Percentiles rank a stretch among this genome's conserved stretches.
These are phyloP conservation scores for Nymphalis io DNA, from an alignment of 1,140 invertebrate species.

Conservation along the genomic window DNA sequence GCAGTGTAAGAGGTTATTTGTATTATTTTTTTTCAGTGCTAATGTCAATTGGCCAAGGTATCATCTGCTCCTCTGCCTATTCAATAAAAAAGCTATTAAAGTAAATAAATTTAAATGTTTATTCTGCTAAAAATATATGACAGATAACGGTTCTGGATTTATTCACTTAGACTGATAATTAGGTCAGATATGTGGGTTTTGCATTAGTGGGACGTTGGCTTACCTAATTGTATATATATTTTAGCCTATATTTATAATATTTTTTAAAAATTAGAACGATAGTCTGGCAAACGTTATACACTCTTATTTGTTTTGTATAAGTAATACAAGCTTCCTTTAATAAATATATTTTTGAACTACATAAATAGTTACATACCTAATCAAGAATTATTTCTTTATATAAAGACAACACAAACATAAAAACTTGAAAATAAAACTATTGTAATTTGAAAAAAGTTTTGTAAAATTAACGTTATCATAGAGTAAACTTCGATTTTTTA, in stretches of 20 bases:
- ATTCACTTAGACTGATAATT: slow-evolving; percentile 27
- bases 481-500: neutral
- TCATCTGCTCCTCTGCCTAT: too few relatives aligned
- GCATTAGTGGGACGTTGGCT: slow-evolving; percentile 6
- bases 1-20: too few relatives aligned
- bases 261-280: slow-evolving; percentile 1
- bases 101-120: neutral
- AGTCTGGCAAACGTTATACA: slow-evolving; percentile 6
- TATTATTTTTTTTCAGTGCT: too few relatives aligned
- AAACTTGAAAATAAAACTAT: too few relatives aligned
- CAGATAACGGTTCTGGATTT: slow-evolving; percentile 14
- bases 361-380: too few relatives aligned
- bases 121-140: slow-evolving; percentile 10
- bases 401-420: too few relatives aligned
- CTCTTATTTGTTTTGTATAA: neutral
- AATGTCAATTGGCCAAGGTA: too few relatives aligned
- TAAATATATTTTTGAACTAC: neutral
- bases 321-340: neutral
- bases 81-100: neutral
- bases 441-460: too few relatives aligned
- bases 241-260: neutral
- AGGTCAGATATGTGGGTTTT: slow-evolving; percentile 18
- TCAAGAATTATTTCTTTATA: too few relatives aligned
- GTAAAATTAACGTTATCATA: too few relatives aligned
- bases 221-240: too few relatives aligned